Evolutionary conservation across 2,113 vertebrate genomes (phyloP), one percentile per base, ranked within the genome.

Genomic region (Caretta caretta): DNA sequence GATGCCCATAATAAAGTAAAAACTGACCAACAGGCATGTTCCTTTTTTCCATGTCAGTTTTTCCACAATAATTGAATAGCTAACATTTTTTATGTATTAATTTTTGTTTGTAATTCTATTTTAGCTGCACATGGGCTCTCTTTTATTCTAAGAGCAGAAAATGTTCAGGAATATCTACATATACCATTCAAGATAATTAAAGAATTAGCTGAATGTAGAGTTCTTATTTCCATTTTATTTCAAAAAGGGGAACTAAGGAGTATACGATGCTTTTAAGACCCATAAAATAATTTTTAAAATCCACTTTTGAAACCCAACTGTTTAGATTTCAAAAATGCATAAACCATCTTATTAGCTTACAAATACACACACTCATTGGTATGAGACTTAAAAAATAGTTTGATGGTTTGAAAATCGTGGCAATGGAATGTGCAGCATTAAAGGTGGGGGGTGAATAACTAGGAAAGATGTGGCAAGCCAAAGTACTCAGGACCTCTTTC

Each of bases 321-420:
- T 48, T 91, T 90, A 31, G 7, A 7, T 82, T 95, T 93, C 86
- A 87, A 92, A 90, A 57, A 80, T 22, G 90, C 17, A 46, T 17
- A 93, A 82, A 88, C 80, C 16, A 89, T 22, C 19, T 93, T 91
- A 93, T 78, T 87, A 97, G 72, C 88, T 57, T 8, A 56, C 75
- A 91, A 80, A 90, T 82, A 94, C 89, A 87, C 56, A 57, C 24
- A 10, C 25, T 27, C 56, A 57, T 57, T 25, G 11, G 56, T 57
- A 29, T 29, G 56, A 57, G 25, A 57, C 56, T 57, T 57, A 42
- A 57, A 57, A 53, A 53, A 53, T 27, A 42, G 38, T 42, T 42
- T n/a, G 25, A 85, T 62, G 91, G 75, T 54, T 19, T 84, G 62
- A 84, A 97, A 91, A 87, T 46, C 1, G 83, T 24, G 13, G 84